phyloP scores from a whole-genome alignment of 2,113 vertebrate genomes.

The Alethe diademata region DNA sequence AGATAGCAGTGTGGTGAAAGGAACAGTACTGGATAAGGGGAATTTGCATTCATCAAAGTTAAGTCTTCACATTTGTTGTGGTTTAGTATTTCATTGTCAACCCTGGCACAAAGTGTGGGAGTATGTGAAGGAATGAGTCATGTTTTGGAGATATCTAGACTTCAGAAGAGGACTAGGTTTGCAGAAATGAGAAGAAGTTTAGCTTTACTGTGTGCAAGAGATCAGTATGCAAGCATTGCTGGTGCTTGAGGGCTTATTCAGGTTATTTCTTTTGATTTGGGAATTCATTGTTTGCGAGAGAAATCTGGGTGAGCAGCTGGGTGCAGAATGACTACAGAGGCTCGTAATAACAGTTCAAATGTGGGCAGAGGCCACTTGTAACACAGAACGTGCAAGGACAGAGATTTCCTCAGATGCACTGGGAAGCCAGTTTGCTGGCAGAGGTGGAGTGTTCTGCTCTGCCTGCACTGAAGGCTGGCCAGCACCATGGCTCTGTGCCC shows the following conservation, averaged over 20 bases:
- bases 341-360: rapidly evolving
- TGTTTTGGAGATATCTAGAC: not conserved
- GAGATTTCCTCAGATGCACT: not conserved
- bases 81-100: not conserved
- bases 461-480: not conserved
- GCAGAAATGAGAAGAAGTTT: not conserved
- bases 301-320: not conserved
- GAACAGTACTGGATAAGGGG: not conserved
- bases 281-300: not conserved
- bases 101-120: not conserved
- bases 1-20: not conserved
- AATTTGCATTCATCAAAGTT: not conserved
- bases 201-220: not conserved
- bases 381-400: not conserved
- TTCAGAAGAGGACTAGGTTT: not conserved
- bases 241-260: not conserved
- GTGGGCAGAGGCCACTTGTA: not conserved
- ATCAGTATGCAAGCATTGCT: not conserved
- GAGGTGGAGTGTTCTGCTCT: not conserved
- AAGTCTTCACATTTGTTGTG: not conserved
- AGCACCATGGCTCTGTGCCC: not conserved
- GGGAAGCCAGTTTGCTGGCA: not conserved
- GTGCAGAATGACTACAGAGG: not conserved
- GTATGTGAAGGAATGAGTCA: not conserved
- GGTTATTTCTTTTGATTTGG: not conserved